A percentile compares a stretch with the other conserved stretches of the same genome.
Evolutionary conservation across 1,140 invertebrate species (phyloP).

Genomic region (Colletes latitarsis): DNA sequence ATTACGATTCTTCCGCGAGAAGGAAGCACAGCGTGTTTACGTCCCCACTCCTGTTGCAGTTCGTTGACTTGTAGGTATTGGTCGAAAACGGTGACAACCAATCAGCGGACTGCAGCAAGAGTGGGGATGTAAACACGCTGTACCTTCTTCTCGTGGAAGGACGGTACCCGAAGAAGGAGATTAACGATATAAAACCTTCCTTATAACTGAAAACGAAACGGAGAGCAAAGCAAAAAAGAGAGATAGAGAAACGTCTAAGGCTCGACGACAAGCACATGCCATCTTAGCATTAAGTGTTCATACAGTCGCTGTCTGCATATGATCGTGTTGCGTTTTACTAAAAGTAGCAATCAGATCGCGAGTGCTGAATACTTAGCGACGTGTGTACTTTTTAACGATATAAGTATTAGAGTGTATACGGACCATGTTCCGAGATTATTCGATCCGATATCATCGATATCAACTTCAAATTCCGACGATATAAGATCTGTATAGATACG

Average conservation of each 20-base stretch:
- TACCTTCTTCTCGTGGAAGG: no score
- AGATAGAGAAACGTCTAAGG: constrained; percentile 21
- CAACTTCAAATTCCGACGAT: constrained; percentile 1
- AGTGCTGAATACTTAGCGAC: constrained; percentile 29
- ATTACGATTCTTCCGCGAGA: background rate
- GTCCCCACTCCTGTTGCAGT: no score
- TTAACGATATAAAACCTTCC: constrained; percentile 42
- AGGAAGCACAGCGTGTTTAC: no score
- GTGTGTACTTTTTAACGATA: constrained; percentile 3
- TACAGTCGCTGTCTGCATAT: constrained; percentile 69
- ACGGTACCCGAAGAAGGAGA: constrained; percentile 3
- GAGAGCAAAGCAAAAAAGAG: constrained; percentile 10
- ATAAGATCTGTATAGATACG: background rate
- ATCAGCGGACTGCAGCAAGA: no score
- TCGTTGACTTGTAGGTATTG: no score
- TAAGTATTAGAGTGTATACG: background rate
- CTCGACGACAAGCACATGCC: constrained; percentile 67
- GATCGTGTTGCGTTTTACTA: constrained; percentile 67
- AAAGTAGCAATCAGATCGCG: constrained; percentile 14
- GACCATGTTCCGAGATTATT: background rate
- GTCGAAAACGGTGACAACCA: no score
- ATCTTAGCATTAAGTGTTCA: constrained; percentile 66
- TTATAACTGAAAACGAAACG: constrained; percentile 45
- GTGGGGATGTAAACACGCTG: no score
- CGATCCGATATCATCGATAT: constrained; percentile 16